A percentile compares a stretch with the other conserved stretches of the same genome.
Evolutionary conservation across 2,113 vertebrate species (phyloP).

Genomic region (Argyrosomus japonicus): DNA sequence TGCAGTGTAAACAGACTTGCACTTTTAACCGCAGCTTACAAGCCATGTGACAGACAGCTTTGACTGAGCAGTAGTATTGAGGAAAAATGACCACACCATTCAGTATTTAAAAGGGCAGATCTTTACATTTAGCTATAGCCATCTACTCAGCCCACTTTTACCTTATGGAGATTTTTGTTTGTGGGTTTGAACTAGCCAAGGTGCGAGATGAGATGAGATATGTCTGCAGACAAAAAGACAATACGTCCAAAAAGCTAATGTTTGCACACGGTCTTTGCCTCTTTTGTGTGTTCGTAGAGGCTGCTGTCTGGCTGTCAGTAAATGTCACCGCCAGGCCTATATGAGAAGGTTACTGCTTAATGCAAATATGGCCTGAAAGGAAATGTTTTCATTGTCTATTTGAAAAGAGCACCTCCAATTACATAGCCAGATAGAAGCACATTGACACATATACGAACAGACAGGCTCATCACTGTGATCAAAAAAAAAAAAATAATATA

Average conservation of each 20-base stretch:
- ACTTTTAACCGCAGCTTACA: constrained; percentile 31
- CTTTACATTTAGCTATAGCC: not conserved
- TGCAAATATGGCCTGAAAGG: not conserved
- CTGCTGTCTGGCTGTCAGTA: constrained; percentile 5
- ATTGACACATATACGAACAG: not conserved
- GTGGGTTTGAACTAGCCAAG: not conserved
- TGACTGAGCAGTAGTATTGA: constrained; percentile 2
- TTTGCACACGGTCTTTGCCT: not conserved
- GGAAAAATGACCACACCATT: constrained; percentile 16
- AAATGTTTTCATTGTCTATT: constrained; percentile 1
- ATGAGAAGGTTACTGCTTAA: not conserved
- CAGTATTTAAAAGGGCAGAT: not conserved
- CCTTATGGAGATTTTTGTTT: not conserved
- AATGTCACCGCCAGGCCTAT: not conserved
- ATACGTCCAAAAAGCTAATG: not conserved
- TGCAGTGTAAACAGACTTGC: constrained; percentile 32
- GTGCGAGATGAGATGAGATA: not conserved
- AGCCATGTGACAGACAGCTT: constrained; percentile 41
- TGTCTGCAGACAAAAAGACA: not conserved
- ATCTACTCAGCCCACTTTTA: not conserved
- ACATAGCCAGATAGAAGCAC: not conserved
- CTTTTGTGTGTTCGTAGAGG: not conserved
- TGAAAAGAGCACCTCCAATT: not conserved
- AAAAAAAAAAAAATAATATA: not conserved
- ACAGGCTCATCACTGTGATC: not conserved